Conservation (phyloP, 2,888 invertebrate genomes). For the Synanthedon andrenaeformis region DNA sequence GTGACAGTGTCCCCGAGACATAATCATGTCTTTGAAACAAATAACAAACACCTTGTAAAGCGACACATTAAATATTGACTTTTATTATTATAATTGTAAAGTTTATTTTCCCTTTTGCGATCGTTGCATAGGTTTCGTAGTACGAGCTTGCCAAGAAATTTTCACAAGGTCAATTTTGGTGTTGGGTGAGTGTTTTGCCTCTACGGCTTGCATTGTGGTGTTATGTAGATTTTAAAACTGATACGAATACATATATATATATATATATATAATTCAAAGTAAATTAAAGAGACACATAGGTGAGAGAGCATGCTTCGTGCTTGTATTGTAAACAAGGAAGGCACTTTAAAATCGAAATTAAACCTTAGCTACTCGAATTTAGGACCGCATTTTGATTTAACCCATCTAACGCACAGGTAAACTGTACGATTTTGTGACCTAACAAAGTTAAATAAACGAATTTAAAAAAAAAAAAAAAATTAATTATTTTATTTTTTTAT, state of each 20-base stretch:
- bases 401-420: too few relatives aligned
- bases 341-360: background rate
- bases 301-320: conserved; percentile 33
- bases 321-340: conserved; percentile 3
- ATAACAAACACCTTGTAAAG: conserved; percentile 11
- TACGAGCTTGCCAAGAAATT: conserved; percentile 89
- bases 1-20: conserved; percentile 21
- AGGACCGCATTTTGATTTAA: too few relatives aligned
- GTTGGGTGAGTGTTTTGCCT: conserved; percentile 67
- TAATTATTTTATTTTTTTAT: too few relatives aligned
- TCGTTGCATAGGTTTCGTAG: conserved; percentile 82
- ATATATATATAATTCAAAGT: conserved; percentile 1
- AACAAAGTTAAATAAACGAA: too few relatives aligned
- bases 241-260: too few relatives aligned
- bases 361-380: too few relatives aligned
- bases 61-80: conserved; percentile 10
- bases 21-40: conserved; percentile 21
- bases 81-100: conserved; percentile 14
- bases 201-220: conserved; percentile 52
- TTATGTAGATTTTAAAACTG: conserved; percentile 23
- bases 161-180: conserved; percentile 78
- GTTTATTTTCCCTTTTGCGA: conserved; percentile 35
- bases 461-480: too few relatives aligned
- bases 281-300: background rate
- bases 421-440: too few relatives aligned